These are phyloP conservation scores for Epistrophella euchroma DNA, from an alignment of 2,888 invertebrate species.

Conservation along the genomic window DNA sequence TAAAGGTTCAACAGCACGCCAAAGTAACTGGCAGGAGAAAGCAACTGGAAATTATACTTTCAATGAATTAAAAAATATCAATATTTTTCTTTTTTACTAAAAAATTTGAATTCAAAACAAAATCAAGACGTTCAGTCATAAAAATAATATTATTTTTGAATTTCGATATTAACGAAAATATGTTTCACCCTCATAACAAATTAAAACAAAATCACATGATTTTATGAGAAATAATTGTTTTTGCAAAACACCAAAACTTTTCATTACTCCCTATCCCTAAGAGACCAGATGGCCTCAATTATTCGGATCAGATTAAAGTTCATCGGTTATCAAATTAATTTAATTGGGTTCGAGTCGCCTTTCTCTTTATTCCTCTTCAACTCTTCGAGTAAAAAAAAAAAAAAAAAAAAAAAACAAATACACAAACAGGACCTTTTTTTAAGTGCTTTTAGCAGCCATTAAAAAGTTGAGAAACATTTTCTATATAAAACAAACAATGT, in stretches of 20 bases:
- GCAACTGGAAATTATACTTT: too few relatives aligned
- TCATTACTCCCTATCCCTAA: constrained; percentile 20
- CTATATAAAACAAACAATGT: constrained; percentile 49
- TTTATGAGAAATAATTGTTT: neutral
- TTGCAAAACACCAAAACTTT: neutral
- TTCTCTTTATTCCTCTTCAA: neutral
- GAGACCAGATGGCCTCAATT: constrained; percentile 55
- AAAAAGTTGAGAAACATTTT: constrained; percentile 66
- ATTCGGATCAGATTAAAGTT: constrained; percentile 67
- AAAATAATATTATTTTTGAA: too few relatives aligned
- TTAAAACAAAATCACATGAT: neutral
- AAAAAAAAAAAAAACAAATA: constrained; percentile 33
- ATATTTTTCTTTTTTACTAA: too few relatives aligned
- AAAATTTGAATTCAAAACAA: too few relatives aligned
- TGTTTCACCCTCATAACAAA: too few relatives aligned
- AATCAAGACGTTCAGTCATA: too few relatives aligned
- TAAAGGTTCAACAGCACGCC: too few relatives aligned
- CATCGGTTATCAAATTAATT: constrained; percentile 73
- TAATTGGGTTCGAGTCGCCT: constrained; percentile 67
- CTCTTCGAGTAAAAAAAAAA: constrained; percentile 1
- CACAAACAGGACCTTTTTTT: constrained; percentile 62
- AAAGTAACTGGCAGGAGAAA: too few relatives aligned
- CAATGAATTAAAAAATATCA: too few relatives aligned
- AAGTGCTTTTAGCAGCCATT: constrained; percentile 75
- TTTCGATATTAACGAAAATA: too few relatives aligned